phyloP scores from a whole-genome alignment of 2,113 vertebrate genomes.

The Bubo blakistoni region DNA sequence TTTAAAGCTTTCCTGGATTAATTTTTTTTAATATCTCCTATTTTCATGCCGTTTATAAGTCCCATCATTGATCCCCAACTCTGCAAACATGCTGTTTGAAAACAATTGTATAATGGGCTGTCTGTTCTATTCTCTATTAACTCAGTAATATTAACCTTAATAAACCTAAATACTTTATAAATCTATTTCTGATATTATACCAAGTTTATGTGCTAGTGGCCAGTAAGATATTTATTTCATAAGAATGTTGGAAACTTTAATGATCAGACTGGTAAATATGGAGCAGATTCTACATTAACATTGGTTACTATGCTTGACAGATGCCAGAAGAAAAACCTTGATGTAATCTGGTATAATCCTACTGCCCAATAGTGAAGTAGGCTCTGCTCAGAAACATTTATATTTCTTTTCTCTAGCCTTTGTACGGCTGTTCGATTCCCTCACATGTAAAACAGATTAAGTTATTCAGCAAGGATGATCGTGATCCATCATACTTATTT shows the following conservation, averaged over 20 bases:
- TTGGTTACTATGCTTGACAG: slow-evolving; percentile 51
- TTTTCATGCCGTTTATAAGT: not conserved
- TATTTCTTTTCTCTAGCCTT: not conserved
- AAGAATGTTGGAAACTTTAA: not conserved
- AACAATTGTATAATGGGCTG: not conserved
- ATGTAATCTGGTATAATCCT: slow-evolving; percentile 49
- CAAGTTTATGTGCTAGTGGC: not conserved
- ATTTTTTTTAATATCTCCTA: not conserved
- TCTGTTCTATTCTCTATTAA: not conserved
- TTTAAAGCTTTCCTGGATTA: not conserved
- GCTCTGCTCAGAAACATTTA: not conserved
- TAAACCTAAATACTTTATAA: not conserved
- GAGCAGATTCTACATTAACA: not conserved
- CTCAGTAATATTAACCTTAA: not conserved
- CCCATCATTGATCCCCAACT: not conserved
- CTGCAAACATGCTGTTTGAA: not conserved
- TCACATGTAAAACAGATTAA: not conserved
- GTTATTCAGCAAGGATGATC: not conserved
- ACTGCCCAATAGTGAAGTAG: not conserved
- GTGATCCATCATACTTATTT: not conserved
- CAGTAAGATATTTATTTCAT: not conserved
- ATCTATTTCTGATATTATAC: not conserved
- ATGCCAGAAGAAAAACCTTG: slow-evolving; percentile 44
- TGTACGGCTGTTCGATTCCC: not conserved
- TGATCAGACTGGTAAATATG: not conserved